Percentiles rank a stretch among this genome's conserved stretches.
Conservation (phyloP, 1,140 invertebrate species). For the Drosophila tristis region DNA sequence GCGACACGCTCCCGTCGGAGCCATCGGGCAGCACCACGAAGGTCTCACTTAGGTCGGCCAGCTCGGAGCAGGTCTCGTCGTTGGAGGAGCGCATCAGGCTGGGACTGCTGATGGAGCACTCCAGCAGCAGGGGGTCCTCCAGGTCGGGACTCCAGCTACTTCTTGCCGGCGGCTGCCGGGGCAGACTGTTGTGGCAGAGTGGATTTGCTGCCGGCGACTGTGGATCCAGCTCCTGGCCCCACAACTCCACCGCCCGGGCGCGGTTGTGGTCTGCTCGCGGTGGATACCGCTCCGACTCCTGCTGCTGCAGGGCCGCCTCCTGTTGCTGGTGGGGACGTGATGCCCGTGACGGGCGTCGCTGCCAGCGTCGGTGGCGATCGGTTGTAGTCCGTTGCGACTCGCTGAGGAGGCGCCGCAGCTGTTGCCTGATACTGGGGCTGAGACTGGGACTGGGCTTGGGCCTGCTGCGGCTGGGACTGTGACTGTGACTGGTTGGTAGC, state of each 20-base stretch:
- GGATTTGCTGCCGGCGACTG: slow-evolving; percentile 65
- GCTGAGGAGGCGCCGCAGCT: slow-evolving; percentile 22
- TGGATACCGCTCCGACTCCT: slow-evolving; percentile 32
- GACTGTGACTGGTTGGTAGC: slow-evolving; percentile 42
- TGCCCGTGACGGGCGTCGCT: slow-evolving; percentile 38
- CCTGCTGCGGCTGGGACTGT: slow-evolving; percentile 14
- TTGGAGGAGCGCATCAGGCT: slow-evolving; percentile 79
- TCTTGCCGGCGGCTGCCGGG: slow-evolving; percentile 76
- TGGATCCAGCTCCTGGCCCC: slow-evolving; percentile 74
- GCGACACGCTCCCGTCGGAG: slow-evolving; percentile 70
- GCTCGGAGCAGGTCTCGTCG: slow-evolving; percentile 57
- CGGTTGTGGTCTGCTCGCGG: slow-evolving; percentile 77
- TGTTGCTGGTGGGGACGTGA: slow-evolving; percentile 45
- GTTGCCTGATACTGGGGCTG: slow-evolving; percentile 37
- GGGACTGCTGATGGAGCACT: slow-evolving; percentile 81
- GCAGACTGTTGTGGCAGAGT: slow-evolving; percentile 83
- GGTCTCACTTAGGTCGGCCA: slow-evolving; percentile 63
- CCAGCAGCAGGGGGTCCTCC: slow-evolving; percentile 53
- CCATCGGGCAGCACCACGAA: slow-evolving; percentile 42
- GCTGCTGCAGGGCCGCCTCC: slow-evolving; percentile 37
- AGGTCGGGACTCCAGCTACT: slow-evolving; percentile 73
- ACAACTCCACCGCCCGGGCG: slow-evolving; percentile 76
- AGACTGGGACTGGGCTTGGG: too few relatives aligned
- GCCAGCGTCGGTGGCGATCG: slow-evolving; percentile 57
- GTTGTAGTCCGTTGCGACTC: slow-evolving; percentile 50